Conservation (phyloP, 2,888 invertebrate genomes). For the Azorinus chamasolen region DNA sequence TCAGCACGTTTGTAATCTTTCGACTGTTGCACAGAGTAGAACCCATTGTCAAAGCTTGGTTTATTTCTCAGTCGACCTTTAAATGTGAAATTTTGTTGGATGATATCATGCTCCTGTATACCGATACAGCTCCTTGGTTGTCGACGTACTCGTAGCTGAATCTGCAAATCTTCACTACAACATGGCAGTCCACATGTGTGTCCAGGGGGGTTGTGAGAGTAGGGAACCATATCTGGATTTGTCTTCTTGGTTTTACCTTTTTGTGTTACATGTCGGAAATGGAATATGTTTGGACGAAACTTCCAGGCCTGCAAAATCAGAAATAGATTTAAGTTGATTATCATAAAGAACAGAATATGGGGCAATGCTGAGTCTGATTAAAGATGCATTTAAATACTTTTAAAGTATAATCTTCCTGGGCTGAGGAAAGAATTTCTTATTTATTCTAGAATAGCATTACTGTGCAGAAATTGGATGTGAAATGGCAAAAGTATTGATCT, state of each 20-base stretch:
- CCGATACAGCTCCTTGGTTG: conserved; percentile 69
- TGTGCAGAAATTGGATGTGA: too few species aligned
- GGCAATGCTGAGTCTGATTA: too few species aligned
- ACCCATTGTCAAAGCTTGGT: conserved; percentile 67
- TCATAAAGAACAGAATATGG: too few species aligned
- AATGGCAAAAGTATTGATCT: too few species aligned
- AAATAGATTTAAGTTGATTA: neutral
- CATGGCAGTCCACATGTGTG: conserved; percentile 83
- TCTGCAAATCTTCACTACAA: conserved; percentile 74
- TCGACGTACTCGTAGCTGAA: conserved; percentile 53
- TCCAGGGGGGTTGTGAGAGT: conserved; percentile 81
- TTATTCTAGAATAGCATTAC: too few species aligned
- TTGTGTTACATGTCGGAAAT: conserved; percentile 1
- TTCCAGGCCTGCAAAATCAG: conserved; percentile 30
- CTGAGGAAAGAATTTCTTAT: too few species aligned
- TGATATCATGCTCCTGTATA: conserved; percentile 47
- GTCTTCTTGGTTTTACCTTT: conserved; percentile 34
- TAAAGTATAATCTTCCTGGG: too few species aligned
- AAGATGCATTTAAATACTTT: too few species aligned
- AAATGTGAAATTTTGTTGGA: conserved; percentile 76
- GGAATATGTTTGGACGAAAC: conserved; percentile 19
- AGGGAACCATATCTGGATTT: conserved; percentile 70
- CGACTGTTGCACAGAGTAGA: conserved; percentile 69
- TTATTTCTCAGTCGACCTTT: conserved; percentile 50
- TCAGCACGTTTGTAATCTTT: conserved; percentile 28